Evolutionary conservation across 2,113 vertebrate species (phyloP), one percentile per base, ranked within the genome.

Genomic region (Tor tambroides): DNA sequence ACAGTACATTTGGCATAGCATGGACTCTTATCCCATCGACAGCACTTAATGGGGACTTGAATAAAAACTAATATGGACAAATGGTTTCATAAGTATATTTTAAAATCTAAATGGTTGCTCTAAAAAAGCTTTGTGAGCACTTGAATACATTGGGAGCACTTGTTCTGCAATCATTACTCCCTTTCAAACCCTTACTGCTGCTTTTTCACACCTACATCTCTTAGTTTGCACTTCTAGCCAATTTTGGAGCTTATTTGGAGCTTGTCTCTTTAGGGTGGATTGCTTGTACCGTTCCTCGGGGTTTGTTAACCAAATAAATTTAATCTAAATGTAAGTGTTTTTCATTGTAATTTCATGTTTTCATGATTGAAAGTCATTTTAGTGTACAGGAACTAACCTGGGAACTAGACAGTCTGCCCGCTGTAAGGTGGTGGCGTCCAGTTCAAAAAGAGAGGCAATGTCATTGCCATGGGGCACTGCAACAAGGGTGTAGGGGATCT

Each of bases 351-450:
- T 6, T 54, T 54, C 51, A 19, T 41, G 21, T 63, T 41, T 11
- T 12, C 8, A 26, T 41, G 15, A 9, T 43, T 82, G 8, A 30
- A 65, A 30, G 41, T 43, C 5, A 23, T 67, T 67, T 82, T 43
- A 6, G 38, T 19, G 41, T 3, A 46, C 3, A 17, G 1, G 32
- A 43, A 87, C 94, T 87, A 90, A 98, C 98, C 98, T 98, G 91
- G 98, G 97, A 86, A 99, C 98, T 30, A 98, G 94, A 89, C 97
- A 99, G 94, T 99, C 98, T 1, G 97, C 96, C 90, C 97, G 95
- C 94, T 99, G 98, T 90, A 99, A 95, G 26, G 98, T 99, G 86
- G 98, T 99, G 90, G 98, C 97, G 86, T 99, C 98, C 90, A 99
- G 95, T 92, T 99, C 98, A 91, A 97, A 97, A 76, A 97, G 95